These are phyloP conservation scores for Leptodactylus fallax DNA, from an alignment of 2,797 vertebrate species.

Conservation along the genomic window DNA sequence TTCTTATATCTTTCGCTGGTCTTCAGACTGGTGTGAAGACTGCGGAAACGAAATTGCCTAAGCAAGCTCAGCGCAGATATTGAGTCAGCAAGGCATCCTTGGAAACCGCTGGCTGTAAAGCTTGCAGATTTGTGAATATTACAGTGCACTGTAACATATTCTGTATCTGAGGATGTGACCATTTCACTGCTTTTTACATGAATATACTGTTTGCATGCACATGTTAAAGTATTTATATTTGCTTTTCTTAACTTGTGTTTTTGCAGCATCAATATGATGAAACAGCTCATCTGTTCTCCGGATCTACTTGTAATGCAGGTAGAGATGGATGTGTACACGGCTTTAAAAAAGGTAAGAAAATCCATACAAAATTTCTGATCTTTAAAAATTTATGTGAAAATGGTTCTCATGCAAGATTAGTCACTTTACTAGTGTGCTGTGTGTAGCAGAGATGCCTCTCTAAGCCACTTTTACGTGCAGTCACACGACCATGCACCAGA, in stretches of 20 bases:
- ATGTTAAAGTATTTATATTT: neutral
- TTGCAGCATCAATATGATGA: slow-evolving; percentile 88
- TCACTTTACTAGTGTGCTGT: too few species aligned
- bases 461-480: too few species aligned
- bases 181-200: neutral
- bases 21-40: too few species aligned
- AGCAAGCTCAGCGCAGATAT: too few species aligned
- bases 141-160: neutral
- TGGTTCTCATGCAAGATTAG: too few species aligned
- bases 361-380: neutral
- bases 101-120: too few species aligned
- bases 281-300: slow-evolving; percentile 90
- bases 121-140: neutral
- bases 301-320: slow-evolving; percentile 99
- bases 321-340: slow-evolving; percentile 98
- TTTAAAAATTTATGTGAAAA: too few species aligned
- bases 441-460: too few species aligned
- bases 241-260: neutral
- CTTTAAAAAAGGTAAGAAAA: slow-evolving; percentile 90
- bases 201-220: neutral
- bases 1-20: too few species aligned
- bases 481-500: too few species aligned
- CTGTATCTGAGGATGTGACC: neutral
- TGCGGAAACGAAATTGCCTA: too few species aligned
- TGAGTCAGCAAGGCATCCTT: too few species aligned